Percentiles rank a stretch among this genome's conserved stretches.
Evolutionary conservation across 2,797 vertebrate genomes (phyloP).

Genomic region (Macropus fuliginosus): DNA sequence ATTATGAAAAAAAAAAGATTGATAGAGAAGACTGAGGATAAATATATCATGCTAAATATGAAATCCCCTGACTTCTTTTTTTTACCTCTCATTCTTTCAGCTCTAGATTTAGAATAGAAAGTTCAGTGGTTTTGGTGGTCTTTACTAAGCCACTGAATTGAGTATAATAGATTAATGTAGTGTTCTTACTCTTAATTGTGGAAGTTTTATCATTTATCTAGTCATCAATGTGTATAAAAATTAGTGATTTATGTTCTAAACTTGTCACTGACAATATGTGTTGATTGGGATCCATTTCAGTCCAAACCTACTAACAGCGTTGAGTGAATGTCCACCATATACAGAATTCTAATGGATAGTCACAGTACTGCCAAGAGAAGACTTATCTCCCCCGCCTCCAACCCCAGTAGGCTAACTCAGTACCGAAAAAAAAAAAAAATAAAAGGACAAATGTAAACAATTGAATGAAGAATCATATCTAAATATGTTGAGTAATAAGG

Average conservation of each 20-base stretch:
- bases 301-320: background rate
- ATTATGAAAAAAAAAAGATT: background rate
- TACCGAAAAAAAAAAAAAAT: slow-evolving; percentile 32
- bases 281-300: slow-evolving; percentile 22
- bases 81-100: background rate
- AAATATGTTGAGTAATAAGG: background rate
- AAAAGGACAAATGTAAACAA: background rate
- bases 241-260: background rate
- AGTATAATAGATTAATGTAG: background rate
- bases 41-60: background rate
- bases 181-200: slow-evolving; percentile 17
- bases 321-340: background rate
- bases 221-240: slow-evolving; percentile 30
- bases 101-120: background rate
- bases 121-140: background rate
- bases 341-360: background rate
- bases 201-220: slow-evolving; percentile 10
- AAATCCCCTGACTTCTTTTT: slow-evolving; percentile 21
- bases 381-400: too few species aligned
- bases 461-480: background rate
- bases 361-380: background rate
- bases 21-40: background rate
- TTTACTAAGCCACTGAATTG: background rate
- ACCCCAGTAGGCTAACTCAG: too few species aligned
- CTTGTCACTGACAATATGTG: slow-evolving; percentile 26